Evolutionary conservation across 2,888 invertebrate genomes (phyloP).

Genomic region (Aphidius colemani): DNA sequence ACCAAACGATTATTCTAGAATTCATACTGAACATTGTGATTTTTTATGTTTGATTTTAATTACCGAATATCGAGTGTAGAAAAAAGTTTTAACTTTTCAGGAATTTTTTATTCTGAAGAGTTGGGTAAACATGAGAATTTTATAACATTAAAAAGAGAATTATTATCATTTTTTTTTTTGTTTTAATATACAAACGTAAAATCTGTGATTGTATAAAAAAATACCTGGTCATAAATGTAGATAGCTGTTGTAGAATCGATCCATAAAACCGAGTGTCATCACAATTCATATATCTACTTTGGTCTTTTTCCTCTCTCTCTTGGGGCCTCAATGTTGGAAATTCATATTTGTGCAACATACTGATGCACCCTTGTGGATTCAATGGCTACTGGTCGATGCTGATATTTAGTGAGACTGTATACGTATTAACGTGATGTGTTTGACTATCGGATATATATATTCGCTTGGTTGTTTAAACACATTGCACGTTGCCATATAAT

Average conservation of each 20-base stretch:
- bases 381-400: constrained; percentile 43
- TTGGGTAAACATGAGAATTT: neutral
- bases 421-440: constrained; percentile 50
- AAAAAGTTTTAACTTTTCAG: neutral
- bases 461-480: constrained; percentile 40
- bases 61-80: neutral
- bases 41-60: too few relatives aligned
- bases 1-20: too few relatives aligned
- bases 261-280: constrained; percentile 29
- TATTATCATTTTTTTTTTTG: constrained; percentile 22
- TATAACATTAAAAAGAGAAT: constrained; percentile 13
- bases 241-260: constrained; percentile 27
- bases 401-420: constrained; percentile 43
- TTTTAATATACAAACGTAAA: constrained; percentile 19
- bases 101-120: neutral
- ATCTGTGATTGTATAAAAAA: constrained; percentile 29
- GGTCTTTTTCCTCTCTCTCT: constrained; percentile 3
- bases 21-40: too few relatives aligned
- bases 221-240: constrained; percentile 41
- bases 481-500: constrained; percentile 27
- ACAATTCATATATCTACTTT: constrained; percentile 8
- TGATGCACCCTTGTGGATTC: constrained; percentile 33
- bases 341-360: constrained; percentile 17
- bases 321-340: too few relatives aligned
- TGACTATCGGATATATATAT: constrained; percentile 42